These are phyloP conservation scores for Drosophila ercepeae DNA, from an alignment of 1,140 invertebrate genomes.

Conservation along the genomic window DNA sequence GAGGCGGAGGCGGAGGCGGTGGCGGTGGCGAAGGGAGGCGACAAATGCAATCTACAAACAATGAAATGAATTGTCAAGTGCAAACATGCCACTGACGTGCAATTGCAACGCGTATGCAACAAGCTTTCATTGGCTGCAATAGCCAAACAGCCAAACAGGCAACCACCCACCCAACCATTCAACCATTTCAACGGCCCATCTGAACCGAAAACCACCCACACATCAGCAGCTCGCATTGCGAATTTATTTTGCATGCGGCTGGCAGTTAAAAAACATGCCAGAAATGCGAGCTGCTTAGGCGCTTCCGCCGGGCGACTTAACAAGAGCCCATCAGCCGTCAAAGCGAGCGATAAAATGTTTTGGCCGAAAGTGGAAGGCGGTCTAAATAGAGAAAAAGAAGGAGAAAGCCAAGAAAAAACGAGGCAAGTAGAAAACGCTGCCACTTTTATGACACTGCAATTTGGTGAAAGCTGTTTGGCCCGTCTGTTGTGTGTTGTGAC, in stretches of 20 bases:
- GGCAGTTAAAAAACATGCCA: slow-evolving; percentile 57
- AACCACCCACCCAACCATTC: too few relatives aligned
- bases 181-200: too few relatives aligned
- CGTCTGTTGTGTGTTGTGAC: slow-evolving; percentile 32
- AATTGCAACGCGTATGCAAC: slow-evolving; percentile 60
- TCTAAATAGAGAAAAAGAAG: slow-evolving; percentile 1
- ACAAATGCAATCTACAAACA: slow-evolving; percentile 83
- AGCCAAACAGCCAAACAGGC: not conserved
- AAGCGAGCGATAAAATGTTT: slow-evolving; percentile 51
- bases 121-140: slow-evolving; percentile 59
- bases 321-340: slow-evolving; percentile 47
- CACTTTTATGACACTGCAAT: slow-evolving; percentile 75
- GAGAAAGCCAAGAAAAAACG: not conserved
- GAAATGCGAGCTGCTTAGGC: slow-evolving; percentile 64
- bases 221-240: slow-evolving; percentile 22
- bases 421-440: slow-evolving; percentile 19
- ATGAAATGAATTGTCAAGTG: slow-evolving; percentile 83
- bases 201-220: slow-evolving; percentile 4
- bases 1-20: not conserved
- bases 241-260: slow-evolving; percentile 74
- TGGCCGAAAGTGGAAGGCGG: slow-evolving; percentile 30
- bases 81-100: slow-evolving; percentile 79
- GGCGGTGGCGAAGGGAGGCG: slow-evolving; percentile 15
- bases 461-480: slow-evolving; percentile 45
- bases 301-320: slow-evolving; percentile 52